Conservation (phyloP, 2,113 vertebrate species). For the Pteropus alecto region DNA sequence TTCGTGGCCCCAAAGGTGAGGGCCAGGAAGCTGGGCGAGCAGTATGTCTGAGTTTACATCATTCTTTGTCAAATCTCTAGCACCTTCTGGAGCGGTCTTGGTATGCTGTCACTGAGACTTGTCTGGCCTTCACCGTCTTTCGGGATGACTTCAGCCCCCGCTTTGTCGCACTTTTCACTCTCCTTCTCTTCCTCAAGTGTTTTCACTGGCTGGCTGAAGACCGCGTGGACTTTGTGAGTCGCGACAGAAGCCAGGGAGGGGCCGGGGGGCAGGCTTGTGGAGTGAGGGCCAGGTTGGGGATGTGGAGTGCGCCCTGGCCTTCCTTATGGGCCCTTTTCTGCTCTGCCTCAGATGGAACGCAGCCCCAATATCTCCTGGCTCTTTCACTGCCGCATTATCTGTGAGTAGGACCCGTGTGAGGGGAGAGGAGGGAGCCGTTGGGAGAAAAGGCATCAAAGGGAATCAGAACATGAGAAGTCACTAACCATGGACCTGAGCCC, state of each 20-base stretch:
- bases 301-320: background rate
- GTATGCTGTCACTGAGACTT: constrained; percentile 98
- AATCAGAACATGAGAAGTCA: background rate
- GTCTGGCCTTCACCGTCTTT: constrained; percentile 98
- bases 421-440: background rate
- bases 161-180: constrained; percentile 97
- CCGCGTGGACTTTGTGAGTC: constrained; percentile 96
- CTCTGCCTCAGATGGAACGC: constrained; percentile 91
- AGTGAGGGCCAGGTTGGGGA: background rate
- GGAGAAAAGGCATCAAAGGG: background rate
- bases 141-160: constrained; percentile 98
- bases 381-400: constrained; percentile 95
- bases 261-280: background rate
- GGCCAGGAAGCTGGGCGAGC: background rate
- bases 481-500: background rate
- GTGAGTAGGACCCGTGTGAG: constrained; percentile 84
- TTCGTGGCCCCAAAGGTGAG: background rate
- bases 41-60: background rate
- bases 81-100: constrained; percentile 97
- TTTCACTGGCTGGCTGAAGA: constrained; percentile 99
- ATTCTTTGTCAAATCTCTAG: constrained; percentile 73
- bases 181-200: constrained; percentile 98
- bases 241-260: background rate
- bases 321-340: background rate
- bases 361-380: constrained; percentile 98